Evolutionary conservation across 2,113 vertebrate species (phyloP), one percentile per base, ranked within the genome.

Genomic region (Chamaea fasciata): DNA sequence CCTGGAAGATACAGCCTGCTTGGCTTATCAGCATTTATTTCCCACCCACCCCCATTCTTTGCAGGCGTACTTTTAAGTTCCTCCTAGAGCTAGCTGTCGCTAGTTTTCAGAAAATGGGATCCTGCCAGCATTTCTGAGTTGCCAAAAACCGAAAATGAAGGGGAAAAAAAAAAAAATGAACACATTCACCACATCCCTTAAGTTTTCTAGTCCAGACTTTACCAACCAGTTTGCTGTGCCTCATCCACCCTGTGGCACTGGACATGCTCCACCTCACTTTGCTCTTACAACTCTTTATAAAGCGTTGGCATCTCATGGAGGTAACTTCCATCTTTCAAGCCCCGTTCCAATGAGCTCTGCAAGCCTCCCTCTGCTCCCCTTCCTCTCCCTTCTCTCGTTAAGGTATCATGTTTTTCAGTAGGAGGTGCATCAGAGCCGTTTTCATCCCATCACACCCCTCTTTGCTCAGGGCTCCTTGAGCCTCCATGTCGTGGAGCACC

Each of bases 21-120:
- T 74, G 63, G 30, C 60, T 93, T 80, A 73, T 50, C 87, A 50
- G 77, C 14, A 57, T 64, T 94, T 87, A 41, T 89, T 69, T 57
- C 46, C 83, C 74, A 68, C 22, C 49, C 77, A n/a, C 24, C 17
- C 55, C 55, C 46, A 42, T 33, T 69, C 42, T 73, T 55, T 65
- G 41, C 63, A 80, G 30, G 55, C 35, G 1, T 52, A 52, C 69
- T 92, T 87, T 77, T 19, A 65, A 83, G 63, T 26, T 77, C 24
- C n/a, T 81, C 41, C 50, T 52, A 62, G 37, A 80, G 79, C 41
- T 52, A 18, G 22, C 37, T 83, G 52, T 68, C 67, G 53, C 49
- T 26, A 3, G 13, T 83, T 82, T 68, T 41, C 53, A 73, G 35
- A 71, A 85, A 85, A 68, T 18, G 14, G 13, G 13, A 47, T 56